Evolutionary conservation across 2,888 invertebrate genomes (phyloP), one percentile per base, ranked within the genome.

Genomic region (Anticlea derivata): DNA sequence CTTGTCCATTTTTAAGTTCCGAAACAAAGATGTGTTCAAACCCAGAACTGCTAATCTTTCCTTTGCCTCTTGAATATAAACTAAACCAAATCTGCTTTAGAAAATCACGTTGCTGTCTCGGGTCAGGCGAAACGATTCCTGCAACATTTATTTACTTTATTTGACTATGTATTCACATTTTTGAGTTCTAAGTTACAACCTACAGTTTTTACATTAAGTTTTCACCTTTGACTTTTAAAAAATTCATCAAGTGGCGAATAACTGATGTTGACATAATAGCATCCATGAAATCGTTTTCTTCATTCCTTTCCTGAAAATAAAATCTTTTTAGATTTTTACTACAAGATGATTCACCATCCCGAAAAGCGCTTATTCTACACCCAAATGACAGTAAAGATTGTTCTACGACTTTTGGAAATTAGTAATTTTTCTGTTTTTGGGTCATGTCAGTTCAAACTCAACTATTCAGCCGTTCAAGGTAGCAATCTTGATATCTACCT

Each of bases 21-120:
- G 97, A 95, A 1, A 98, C 92, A 79, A 98, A 97, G 12, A 97
- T 94, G 72, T 98, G 98, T 80, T 98, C 98, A 74, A 98, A 98
- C 1, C 97, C 98, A 27, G 96, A 96, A 65, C 98, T 97, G 52
- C 97, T 96, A 12, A 96, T 93, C 73, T 93, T 93, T 20, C 96
- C 95, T 68, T 93, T 92, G 22, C 96, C 94, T 55, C 97, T 92
- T 0, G 97, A 94, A 76, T 97, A 98, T 63, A 96, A 92, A 23
- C 94, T 94, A 72, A 96, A 96, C 96, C 96, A 96, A 7, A 96
- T 78, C 56, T 93, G 92, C 70, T 94, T 93, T 6, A 96, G 77
- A n/a, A 93, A 91, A 66, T 95, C 94, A 56, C 93, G 92, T 73
- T 96, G 96, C 26, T 94, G 94, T 67, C 89, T 92, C 0, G 94